These are phyloP conservation scores for Aporrectodea caliginosa DNA, from an alignment of 1,140 invertebrate genomes.

Conservation along the genomic window DNA sequence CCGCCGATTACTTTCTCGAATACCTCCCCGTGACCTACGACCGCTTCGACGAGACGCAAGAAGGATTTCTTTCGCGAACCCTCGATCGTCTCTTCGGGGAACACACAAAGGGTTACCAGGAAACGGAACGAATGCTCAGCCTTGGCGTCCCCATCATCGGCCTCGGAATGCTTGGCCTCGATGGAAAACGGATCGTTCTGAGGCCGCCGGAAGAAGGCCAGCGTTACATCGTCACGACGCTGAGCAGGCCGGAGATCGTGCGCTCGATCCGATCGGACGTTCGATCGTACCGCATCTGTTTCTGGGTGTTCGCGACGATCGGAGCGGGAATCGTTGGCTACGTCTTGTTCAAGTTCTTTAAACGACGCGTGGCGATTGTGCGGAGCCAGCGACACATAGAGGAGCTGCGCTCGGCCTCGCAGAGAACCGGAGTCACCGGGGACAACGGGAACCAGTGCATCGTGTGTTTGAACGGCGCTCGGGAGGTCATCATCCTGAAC, in stretches of 20 bases:
- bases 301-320: constrained; percentile 38
- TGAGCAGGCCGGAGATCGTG: constrained; percentile 44
- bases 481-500: constrained; percentile 51
- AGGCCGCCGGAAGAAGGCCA: constrained; percentile 37
- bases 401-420: constrained; percentile 35
- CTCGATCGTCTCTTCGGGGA: constrained; percentile 48
- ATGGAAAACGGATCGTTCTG: constrained; percentile 44
- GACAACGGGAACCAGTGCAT: constrained; percentile 49
- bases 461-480: constrained; percentile 50
- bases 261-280: constrained; percentile 39
- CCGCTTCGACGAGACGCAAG: constrained; percentile 37
- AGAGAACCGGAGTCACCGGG: too few species aligned
- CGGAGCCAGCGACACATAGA: constrained; percentile 32
- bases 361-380: constrained; percentile 30
- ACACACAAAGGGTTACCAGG: constrained; percentile 49
- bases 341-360: constrained; percentile 39
- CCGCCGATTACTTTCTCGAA: constrained; percentile 40
- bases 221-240: constrained; percentile 48
- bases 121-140: constrained; percentile 51
- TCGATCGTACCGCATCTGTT: constrained; percentile 40
- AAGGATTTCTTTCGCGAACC: constrained; percentile 35
- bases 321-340: constrained; percentile 39
- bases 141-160: constrained; percentile 47
- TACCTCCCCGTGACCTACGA: constrained; percentile 43
- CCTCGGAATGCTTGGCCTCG: constrained; percentile 47